Evolutionary conservation across 2,888 invertebrate species (phyloP).

Genomic region (Thyatira batis): DNA sequence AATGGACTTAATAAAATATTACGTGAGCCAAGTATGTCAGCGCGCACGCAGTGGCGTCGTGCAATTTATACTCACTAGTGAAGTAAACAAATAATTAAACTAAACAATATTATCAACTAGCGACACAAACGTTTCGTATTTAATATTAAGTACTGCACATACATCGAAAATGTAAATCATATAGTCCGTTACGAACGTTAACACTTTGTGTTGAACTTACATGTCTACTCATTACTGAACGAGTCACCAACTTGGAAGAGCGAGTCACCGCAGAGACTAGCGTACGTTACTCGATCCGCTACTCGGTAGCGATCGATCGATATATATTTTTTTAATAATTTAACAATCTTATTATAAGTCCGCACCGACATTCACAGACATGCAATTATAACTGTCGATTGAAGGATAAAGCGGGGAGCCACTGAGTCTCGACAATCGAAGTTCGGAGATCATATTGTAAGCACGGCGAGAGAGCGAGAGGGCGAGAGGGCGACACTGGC

Average conservation of each 20-base stretch:
- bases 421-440: constrained; percentile 5
- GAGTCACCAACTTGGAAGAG: constrained; percentile 65
- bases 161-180: constrained; percentile 42
- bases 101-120: constrained; percentile 62
- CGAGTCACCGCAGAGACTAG: constrained; percentile 67
- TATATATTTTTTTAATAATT: not conserved
- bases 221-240: constrained; percentile 46
- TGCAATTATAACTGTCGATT: not conserved
- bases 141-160: constrained; percentile 69
- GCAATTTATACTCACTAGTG: constrained; percentile 56
- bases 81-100: constrained; percentile 57
- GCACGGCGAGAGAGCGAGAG: constrained; percentile 33
- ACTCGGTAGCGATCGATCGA: constrained; percentile 44
- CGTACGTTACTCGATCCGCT: constrained; percentile 41
- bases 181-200: constrained; percentile 49
- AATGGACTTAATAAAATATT: constrained; percentile 53
- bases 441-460: constrained; percentile 46
- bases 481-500: constrained; percentile 28
- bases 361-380: not conserved
- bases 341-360: not conserved
- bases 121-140: constrained; percentile 68
- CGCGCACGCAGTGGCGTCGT: constrained; percentile 47
- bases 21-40: constrained; percentile 64
- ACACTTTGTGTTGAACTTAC: constrained; percentile 70
- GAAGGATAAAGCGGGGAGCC: constrained; percentile 9